These are phyloP conservation scores for Planiliza haematocheilus DNA, from an alignment of 2,113 vertebrate species.

Conservation along the genomic window DNA sequence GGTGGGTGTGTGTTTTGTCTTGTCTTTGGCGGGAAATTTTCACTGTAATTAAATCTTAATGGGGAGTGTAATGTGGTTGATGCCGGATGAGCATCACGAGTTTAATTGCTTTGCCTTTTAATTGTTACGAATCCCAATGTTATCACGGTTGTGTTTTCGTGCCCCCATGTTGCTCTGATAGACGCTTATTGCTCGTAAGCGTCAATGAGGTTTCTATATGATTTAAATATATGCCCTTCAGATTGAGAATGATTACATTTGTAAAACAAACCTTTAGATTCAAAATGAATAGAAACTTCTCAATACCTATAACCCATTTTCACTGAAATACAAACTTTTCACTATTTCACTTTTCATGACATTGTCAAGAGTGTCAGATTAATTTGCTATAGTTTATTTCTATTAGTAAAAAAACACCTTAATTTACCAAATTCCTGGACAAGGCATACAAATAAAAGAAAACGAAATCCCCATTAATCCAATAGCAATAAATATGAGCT, in stretches of 20 bases:
- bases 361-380: no score
- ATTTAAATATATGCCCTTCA: conserved; percentile 4
- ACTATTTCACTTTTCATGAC: no score
- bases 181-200: conserved; percentile 28
- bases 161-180: background rate
- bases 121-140: conserved; percentile 22
- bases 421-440: no score
- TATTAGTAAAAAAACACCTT: no score
- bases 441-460: no score
- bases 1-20: conserved; percentile 1
- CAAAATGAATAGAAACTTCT: no score
- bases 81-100: background rate
- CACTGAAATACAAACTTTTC: no score
- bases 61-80: background rate
- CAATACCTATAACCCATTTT: no score
- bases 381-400: no score
- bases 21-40: background rate
- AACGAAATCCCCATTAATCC: no score
- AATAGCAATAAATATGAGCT: no score
- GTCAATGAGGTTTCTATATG: conserved; percentile 39
- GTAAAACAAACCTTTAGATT: no score
- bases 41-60: background rate
- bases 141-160: conserved; percentile 11
- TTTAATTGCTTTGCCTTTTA: conserved; percentile 1
- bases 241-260: background rate